These are phyloP conservation scores for Cochlearius cochlearius DNA, from an alignment of 2,113 vertebrate species.

Conservation along the genomic window DNA sequence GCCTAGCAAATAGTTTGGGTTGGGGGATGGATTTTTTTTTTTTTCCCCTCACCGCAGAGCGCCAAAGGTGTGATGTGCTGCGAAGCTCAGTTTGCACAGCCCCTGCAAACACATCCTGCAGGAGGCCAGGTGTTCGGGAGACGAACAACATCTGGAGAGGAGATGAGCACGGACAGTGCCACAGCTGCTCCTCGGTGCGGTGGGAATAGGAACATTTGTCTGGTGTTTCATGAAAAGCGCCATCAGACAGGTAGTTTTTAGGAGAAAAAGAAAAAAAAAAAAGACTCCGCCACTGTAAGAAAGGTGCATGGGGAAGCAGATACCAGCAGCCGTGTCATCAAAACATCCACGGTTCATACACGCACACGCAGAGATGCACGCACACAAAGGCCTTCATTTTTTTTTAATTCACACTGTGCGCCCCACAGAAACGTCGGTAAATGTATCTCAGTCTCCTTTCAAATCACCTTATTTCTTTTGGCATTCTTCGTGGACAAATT, in stretches of 20 bases:
- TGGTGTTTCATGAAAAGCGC: background rate
- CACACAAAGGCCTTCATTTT: background rate
- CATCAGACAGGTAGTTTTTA: background rate
- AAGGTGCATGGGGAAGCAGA: background rate
- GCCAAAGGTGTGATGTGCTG: background rate
- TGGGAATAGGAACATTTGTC: constrained; percentile 6
- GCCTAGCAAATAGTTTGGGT: background rate
- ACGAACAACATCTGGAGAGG: background rate
- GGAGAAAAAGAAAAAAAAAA: background rate
- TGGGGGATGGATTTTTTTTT: background rate
- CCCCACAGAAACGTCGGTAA: background rate
- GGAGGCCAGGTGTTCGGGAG: background rate
- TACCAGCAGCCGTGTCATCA: background rate
- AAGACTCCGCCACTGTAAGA: background rate
- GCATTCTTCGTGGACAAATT: background rate
- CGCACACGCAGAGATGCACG: background rate
- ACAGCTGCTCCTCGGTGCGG: background rate
- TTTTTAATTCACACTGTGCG: background rate
- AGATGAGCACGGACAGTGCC: background rate
- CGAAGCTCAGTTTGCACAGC: background rate
- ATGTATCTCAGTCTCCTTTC: background rate
- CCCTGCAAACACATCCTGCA: background rate
- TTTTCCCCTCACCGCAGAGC: background rate
- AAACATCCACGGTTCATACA: background rate
- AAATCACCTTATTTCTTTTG: constrained; percentile 14